These are phyloP conservation scores for Nasonia giraulti DNA, from an alignment of 1,140 invertebrate species.

Conservation along the genomic window DNA sequence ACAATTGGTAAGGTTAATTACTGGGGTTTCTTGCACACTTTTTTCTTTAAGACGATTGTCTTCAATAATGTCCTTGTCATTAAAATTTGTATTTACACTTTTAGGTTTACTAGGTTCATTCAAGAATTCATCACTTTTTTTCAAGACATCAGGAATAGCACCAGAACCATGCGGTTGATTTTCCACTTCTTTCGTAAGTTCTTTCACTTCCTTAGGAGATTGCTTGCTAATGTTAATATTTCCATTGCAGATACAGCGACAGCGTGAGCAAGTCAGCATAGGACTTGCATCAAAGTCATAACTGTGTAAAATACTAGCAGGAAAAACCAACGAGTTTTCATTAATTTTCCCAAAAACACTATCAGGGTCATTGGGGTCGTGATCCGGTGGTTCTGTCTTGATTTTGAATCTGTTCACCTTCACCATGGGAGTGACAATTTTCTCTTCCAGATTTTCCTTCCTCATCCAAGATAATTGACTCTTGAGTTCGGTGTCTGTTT, in stretches of 20 bases:
- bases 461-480: constrained; percentile 70
- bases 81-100: constrained; percentile 3
- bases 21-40: constrained; percentile 10
- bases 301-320: constrained; percentile 30
- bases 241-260: constrained; percentile 16
- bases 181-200: constrained; percentile 5
- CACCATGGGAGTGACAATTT: constrained; percentile 66
- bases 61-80: neutral
- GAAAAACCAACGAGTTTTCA: constrained; percentile 37
- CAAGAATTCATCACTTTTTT: neutral
- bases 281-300: neutral
- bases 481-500: constrained; percentile 65
- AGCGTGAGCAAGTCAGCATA: constrained; percentile 20
- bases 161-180: neutral
- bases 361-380: neutral
- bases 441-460: constrained; percentile 56
- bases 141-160: neutral
- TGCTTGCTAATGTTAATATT: constrained; percentile 31
- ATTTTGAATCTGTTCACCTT: constrained; percentile 67
- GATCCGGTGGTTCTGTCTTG: constrained; percentile 64
- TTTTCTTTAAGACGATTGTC: neutral
- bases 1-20: neutral
- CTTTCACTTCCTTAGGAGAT: neutral
- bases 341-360: neutral
- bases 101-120: neutral